Base-by-base conservation (phyloP, 2,888 invertebrate species). In the Stegophylla sp. region DNA sequence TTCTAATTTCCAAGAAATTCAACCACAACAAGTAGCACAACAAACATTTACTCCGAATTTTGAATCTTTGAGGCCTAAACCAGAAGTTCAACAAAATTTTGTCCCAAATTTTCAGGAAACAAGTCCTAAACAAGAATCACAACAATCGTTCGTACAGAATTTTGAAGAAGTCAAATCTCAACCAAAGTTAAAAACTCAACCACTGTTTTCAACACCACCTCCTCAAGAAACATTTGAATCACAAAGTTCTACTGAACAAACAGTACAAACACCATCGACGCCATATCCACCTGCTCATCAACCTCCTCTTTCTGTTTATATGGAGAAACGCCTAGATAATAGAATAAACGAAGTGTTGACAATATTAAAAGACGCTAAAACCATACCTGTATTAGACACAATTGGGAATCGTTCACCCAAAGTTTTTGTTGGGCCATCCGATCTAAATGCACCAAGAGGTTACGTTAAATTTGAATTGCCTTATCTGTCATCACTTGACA, bases 381-480 rank as follows among this genome's bases (percentile, higher is more conserved):
- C 91, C 0, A 92, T 95, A 79, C 91, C 93, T 1, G 94, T 94
- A 0, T 88, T 94, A 77, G 94, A 94, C 85, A 90, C 90, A 0
- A 90, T 93, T 1, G 90, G 90, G 43, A 90, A 92, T 0, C 87
- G 90, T 59, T 88, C 89, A 82, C 94, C 94, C 0, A 90, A 91
- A 85, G 91, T 94, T 20, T 95, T 95, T 84, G 93, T 95, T 0
- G 94, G 94, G 0, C 94, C 94, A 0, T 91, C 92, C 0, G 91
- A 91, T 79, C 87, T 95, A 84, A 89, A 90, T 75, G 89, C 92
- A 3, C 92, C 94, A 2, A 88, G 89, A 26, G 92, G 91, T 64
- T 94, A 92, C 84, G 90, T 91, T 0, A 94, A 93, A 87, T 94
- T 94, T 85, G 94, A 94, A 82, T 87, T 95, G 28, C 94, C 94